Base-by-base conservation (phyloP, 2,888 invertebrate genomes). In the Rhodophaea formosa region DNA sequence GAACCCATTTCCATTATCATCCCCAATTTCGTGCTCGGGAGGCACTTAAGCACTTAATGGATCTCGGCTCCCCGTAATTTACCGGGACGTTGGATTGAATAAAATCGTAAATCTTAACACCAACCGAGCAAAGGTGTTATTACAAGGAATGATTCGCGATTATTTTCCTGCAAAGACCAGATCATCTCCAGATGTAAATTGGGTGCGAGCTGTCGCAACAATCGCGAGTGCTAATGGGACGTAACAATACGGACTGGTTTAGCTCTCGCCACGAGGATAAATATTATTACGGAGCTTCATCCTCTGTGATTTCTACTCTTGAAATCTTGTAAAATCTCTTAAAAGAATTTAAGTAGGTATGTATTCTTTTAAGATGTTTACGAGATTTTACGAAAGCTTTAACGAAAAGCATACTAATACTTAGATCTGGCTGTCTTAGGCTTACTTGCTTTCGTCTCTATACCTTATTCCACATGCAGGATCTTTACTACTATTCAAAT, bases 31-130 rank as follows among this genome's bases (percentile, higher is more conserved):
- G 84, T 85, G 84, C 88, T 88, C 84, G 85, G 82, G 82, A 84
- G 88, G 88, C 88, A 89, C 89, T 88, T 89, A 88, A 88, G 87
- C 84, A 88, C 87, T 88, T 89, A 89, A 90, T 88, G 89, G 88
- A 85, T 89, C 85, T 84, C 86, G 80, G 86, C 86, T 86, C 82
- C 75, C 80, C 82, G 85, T 87, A 86, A 88, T 88, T 88, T 88
- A 85, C 82, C 80, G 81, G 82, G 81, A 84, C 82, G 86, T 77
- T 85, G 84, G 82, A 88, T 88, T 88, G 86, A 88, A 88, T 89
- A 88, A 88, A 88, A 88, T 82, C 87, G 86, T 88, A 87, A 88
- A 88, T 88, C 87, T 85, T 84, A 84, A 87, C 85, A 87, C 83
- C 80, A 75, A 76, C 79, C 71, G 66, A 77, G 77, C 69, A 76